A percentile compares a stretch with the other conserved stretches of the same genome.
Conservation (phyloP, 2,113 vertebrate genomes). For the Electrona antarctica region DNA sequence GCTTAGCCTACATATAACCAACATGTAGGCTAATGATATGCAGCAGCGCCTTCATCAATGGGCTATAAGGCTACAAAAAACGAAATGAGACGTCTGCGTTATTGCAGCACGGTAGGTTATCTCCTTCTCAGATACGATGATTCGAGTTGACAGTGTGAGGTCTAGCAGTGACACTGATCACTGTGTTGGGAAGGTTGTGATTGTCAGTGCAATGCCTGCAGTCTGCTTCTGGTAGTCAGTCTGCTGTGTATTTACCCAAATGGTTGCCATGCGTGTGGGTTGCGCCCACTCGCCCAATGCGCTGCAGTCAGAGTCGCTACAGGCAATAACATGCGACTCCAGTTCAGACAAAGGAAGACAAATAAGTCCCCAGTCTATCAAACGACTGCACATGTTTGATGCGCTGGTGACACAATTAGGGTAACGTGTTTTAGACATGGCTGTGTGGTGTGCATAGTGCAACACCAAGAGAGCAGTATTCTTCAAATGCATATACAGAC, state of each 20-base stretch:
- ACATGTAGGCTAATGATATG: slow-evolving; percentile 1
- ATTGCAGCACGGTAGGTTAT: slow-evolving; percentile 45
- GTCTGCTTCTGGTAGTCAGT: slow-evolving; percentile 1
- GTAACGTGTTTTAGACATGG: not conserved
- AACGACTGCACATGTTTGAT: slow-evolving; percentile 34
- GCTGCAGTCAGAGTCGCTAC: slow-evolving; percentile 53
- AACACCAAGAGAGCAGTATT: not conserved
- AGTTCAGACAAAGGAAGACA: slow-evolving; percentile 59
- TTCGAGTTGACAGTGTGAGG: slow-evolving; percentile 70
- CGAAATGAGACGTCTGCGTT: slow-evolving; percentile 46
- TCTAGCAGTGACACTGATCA: slow-evolving; percentile 71
- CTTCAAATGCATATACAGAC: not conserved
- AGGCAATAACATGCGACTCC: slow-evolving; percentile 53
- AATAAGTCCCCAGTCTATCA: slow-evolving; percentile 27
- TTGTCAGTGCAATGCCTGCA: slow-evolving; percentile 62
- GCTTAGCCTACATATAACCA: not conserved
- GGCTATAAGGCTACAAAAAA: slow-evolving; percentile 14
- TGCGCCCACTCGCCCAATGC: slow-evolving; percentile 25
- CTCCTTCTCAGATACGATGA: slow-evolving; percentile 55
- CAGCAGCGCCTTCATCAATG: slow-evolving; percentile 29
- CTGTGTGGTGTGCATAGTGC: not conserved
- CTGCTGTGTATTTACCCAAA: slow-evolving; percentile 50
- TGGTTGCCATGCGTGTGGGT: slow-evolving; percentile 53
- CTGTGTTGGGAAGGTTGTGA: slow-evolving; percentile 66
- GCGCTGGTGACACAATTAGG: slow-evolving; percentile 7